phyloP scores from a whole-genome alignment of 2,797 vertebrate genomes.

The Rhinogobio ventralis region DNA sequence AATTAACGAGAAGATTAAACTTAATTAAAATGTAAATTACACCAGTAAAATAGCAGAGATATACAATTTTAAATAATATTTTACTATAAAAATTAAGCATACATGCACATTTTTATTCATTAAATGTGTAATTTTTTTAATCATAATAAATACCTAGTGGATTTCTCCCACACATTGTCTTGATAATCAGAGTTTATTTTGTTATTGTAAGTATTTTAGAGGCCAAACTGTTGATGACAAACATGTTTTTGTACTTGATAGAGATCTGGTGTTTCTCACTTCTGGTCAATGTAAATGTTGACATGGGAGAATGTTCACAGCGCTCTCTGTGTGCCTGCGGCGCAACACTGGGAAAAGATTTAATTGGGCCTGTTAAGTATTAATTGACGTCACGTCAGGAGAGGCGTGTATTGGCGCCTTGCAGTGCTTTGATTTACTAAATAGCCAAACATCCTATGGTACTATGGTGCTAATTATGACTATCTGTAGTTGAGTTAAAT shows the following conservation, averaged over 20 bases:
- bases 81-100: background rate
- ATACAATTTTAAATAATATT: background rate
- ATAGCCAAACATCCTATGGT: slow-evolving; percentile 64
- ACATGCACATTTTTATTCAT: background rate
- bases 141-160: background rate
- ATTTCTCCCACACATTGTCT: background rate
- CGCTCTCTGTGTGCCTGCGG: slow-evolving; percentile 71
- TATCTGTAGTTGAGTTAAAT: background rate
- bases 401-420: slow-evolving; percentile 57
- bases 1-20: background rate
- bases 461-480: slow-evolving; percentile 64
- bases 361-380: slow-evolving; percentile 74
- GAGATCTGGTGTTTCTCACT: slow-evolving; percentile 68
- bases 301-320: slow-evolving; percentile 77
- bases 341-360: slow-evolving; percentile 73
- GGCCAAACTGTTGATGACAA: slow-evolving; percentile 3
- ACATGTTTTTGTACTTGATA: slow-evolving; percentile 49
- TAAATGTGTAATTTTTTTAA: background rate
- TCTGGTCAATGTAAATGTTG: slow-evolving; percentile 73
- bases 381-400: slow-evolving; percentile 74
- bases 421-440: slow-evolving; percentile 74
- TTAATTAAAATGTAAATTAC: background rate
- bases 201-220: background rate
- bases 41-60: background rate
- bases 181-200: background rate